Evolutionary conservation across 1,140 invertebrate genomes (phyloP).

Genomic region (Hormaphis cornu): DNA sequence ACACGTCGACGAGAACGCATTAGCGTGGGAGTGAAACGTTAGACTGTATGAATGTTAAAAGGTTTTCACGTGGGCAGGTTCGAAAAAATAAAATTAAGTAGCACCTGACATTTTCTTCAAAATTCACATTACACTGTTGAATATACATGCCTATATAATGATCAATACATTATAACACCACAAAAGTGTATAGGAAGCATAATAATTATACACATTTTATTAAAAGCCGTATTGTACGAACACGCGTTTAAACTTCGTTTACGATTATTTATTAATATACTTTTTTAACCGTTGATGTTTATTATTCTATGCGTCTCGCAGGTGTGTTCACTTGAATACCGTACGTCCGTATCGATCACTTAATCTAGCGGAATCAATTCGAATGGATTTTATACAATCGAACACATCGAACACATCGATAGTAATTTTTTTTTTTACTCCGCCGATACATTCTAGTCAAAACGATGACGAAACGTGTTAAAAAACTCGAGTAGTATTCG

Average conservation of each 20-base stretch:
- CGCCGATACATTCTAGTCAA: background rate
- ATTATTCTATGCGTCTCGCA: too few relatives aligned
- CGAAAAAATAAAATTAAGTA: background rate
- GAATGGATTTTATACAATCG: background rate
- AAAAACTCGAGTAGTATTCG: background rate
- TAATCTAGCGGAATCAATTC: background rate
- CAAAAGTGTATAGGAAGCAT: too few relatives aligned
- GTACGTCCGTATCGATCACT: conserved; percentile 12
- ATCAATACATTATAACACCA: too few relatives aligned
- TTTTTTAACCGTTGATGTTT: background rate
- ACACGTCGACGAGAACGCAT: background rate
- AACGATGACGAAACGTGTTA: background rate
- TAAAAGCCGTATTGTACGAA: conserved; percentile 5
- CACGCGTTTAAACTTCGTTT: background rate
- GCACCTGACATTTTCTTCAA: background rate
- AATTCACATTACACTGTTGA: background rate
- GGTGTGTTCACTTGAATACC: background rate
- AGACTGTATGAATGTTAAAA: too few relatives aligned
- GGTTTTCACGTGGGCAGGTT: background rate
- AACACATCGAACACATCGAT: background rate
- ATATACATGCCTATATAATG: too few relatives aligned
- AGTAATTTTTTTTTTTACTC: too few relatives aligned
- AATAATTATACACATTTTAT: too few relatives aligned
- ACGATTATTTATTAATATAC: too few relatives aligned
- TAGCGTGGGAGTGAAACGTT: background rate